Conservation (phyloP, 2,797 vertebrate genomes). For the Pipistrellus kuhlii region DNA sequence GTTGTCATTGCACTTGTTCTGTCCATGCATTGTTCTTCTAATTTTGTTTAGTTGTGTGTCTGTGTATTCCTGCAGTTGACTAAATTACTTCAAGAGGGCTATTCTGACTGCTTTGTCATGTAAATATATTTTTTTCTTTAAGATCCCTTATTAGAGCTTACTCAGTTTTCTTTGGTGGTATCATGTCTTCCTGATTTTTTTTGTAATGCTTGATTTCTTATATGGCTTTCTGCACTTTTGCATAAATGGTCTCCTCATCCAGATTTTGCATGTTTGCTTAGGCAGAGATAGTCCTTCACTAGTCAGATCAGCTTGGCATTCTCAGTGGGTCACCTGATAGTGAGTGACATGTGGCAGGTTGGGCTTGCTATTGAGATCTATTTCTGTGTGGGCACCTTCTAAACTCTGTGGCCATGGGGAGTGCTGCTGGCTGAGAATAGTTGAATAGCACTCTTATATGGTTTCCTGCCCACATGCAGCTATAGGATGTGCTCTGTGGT, state of each 20-base stretch:
- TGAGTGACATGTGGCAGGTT: background rate
- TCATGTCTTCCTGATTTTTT: background rate
- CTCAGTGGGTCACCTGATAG: background rate
- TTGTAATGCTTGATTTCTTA: background rate
- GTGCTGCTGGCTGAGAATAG: background rate
- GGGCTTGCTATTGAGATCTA: background rate
- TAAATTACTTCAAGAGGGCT: background rate
- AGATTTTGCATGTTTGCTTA: background rate
- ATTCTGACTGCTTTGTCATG: background rate
- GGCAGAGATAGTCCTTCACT: background rate
- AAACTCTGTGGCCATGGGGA: background rate
- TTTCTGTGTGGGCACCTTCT: background rate
- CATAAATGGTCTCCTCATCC: background rate
- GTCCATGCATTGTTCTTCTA: background rate
- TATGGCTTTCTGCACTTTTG: background rate
- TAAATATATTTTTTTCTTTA: background rate
- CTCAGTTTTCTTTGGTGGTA: background rate
- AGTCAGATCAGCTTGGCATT: background rate
- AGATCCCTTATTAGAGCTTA: background rate
- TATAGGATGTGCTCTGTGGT: background rate
- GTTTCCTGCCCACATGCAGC: background rate
- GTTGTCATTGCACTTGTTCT: background rate
- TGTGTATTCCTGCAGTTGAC: background rate
- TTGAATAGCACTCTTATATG: background rate
- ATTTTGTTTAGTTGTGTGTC: background rate